Evolutionary conservation across 2,888 invertebrate genomes (phyloP), one percentile per base, ranked within the genome.

Genomic region (Capitulum mitella): DNA sequence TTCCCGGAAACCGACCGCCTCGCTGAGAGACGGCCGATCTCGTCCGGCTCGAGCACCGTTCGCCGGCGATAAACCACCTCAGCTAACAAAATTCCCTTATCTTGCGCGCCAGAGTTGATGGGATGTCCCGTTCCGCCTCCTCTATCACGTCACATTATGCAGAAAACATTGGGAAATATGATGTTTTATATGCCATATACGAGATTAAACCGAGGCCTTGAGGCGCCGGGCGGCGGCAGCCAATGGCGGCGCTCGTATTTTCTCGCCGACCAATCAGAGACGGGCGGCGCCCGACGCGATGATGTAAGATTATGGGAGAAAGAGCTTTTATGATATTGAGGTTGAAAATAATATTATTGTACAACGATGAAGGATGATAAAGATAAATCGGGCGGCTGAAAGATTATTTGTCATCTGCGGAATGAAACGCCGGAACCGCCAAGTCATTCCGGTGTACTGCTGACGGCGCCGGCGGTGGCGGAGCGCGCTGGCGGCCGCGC

Each of bases 261-360:
- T 34, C 22, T 26, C 19, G 34, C 32, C 37, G 32, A 19, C 70
- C 70, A 70, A 70, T 70, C 37, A 37, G 37, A 8, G 3, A 10
- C 70, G 37, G 12, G 70, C 70, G 8, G 22, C 70, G 37, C 10
- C 70, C 70, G 70, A 34, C 70, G 37, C 70, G 70, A 70, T 70
- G 70, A 70, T 70, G 70, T 70, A 70, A 70, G 70, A 70, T 70
- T 70, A 70, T 70, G 70, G 70, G 37, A 70, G 70, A 70, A 70
- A 70, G 70, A 70, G 70, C 70, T 70, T 70, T 70, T 70, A 70
- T 70, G 70, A 70, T 70, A 70, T 70, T 70, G 70, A 70, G 70
- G 70, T 37, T 70, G 70, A 70, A 70, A 70, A 70, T 70, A 70
- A 70, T 70, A 70, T 70, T 70, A 70, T 70, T 70, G 70, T 70